phyloP scores from a whole-genome alignment of 2,797 vertebrate species.

The Sphenodon punctatus region DNA sequence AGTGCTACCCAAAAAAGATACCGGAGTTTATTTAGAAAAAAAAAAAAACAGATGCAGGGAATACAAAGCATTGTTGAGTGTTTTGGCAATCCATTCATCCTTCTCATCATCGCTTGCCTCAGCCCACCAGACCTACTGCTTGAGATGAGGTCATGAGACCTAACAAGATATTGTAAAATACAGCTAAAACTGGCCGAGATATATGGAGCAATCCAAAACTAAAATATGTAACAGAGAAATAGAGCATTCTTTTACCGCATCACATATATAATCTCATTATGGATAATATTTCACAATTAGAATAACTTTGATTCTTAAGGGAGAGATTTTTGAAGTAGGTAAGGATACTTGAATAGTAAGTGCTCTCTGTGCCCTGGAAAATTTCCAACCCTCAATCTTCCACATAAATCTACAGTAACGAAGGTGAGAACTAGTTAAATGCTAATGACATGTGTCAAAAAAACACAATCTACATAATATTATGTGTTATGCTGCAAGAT shows the following conservation, averaged over 20 bases:
- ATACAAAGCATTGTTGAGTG: slow-evolving; percentile 31
- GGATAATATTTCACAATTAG: neutral
- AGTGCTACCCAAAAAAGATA: slow-evolving; percentile 51
- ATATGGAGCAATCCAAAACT: slow-evolving; percentile 31
- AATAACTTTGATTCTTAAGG: neutral
- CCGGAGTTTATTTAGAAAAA: slow-evolving; percentile 27
- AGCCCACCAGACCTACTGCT: slow-evolving; percentile 37
- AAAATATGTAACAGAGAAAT: slow-evolving; percentile 10
- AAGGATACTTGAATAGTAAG: no score
- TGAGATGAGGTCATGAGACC: slow-evolving; percentile 12
- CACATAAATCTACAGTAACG: neutral
- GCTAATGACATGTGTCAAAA: neutral
- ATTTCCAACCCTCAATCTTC: neutral
- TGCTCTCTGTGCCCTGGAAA: slow-evolving; percentile 6
- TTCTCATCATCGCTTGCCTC: slow-evolving; percentile 43
- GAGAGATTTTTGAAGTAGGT: slow-evolving; percentile 19
- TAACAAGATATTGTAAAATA: neutral
- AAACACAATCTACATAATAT: neutral
- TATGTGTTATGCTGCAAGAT: no score
- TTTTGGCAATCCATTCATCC: slow-evolving; percentile 38
- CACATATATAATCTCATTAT: neutral
- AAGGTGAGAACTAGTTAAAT: neutral
- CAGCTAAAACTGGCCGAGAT: slow-evolving; percentile 31
- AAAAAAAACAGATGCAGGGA: slow-evolving; percentile 50
- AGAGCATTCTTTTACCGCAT: neutral